Evolutionary conservation across 2,888 invertebrate species (phyloP).

Genomic region (Dynastes hyllus): DNA sequence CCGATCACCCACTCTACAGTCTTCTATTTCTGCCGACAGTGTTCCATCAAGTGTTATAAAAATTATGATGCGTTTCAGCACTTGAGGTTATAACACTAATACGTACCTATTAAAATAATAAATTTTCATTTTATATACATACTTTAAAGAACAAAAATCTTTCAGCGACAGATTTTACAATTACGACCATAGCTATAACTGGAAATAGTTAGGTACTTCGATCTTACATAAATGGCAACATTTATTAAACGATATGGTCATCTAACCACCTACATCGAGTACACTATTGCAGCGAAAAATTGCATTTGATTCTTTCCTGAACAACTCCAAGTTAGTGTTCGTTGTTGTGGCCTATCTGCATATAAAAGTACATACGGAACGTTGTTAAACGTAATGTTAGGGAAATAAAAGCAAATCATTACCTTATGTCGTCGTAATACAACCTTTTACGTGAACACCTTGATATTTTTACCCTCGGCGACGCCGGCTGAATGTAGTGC

Average conservation of each 20-base stretch:
- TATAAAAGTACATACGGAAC: slow-evolving; percentile 28
- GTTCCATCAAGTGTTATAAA: too few relatives aligned
- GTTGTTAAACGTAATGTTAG: slow-evolving; percentile 40
- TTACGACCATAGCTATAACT: slow-evolving; percentile 14
- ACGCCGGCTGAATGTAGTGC: slow-evolving; percentile 60
- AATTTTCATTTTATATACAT: slow-evolving; percentile 21
- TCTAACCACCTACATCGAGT: slow-evolving; percentile 1
- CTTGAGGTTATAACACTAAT: neutral
- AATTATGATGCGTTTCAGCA: neutral
- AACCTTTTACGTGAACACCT: slow-evolving; percentile 49
- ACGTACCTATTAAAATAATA: neutral
- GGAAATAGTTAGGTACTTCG: neutral
- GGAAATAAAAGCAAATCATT: slow-evolving; percentile 44
- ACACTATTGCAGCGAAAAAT: slow-evolving; percentile 14
- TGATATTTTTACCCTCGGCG: slow-evolving; percentile 57
- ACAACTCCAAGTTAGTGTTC: slow-evolving; percentile 34
- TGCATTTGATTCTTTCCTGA: slow-evolving; percentile 4
- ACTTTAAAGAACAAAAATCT: slow-evolving; percentile 1
- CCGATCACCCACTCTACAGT: too few relatives aligned
- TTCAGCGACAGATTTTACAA: slow-evolving; percentile 10
- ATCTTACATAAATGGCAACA: slow-evolving; percentile 5
- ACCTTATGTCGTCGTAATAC: slow-evolving; percentile 31
- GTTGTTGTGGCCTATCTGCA: slow-evolving; percentile 23
- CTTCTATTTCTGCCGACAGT: too few relatives aligned
- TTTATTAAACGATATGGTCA: slow-evolving; percentile 20